Conservation (phyloP, 2,888 invertebrate species). For the Zhengitettix transpicula region DNA sequence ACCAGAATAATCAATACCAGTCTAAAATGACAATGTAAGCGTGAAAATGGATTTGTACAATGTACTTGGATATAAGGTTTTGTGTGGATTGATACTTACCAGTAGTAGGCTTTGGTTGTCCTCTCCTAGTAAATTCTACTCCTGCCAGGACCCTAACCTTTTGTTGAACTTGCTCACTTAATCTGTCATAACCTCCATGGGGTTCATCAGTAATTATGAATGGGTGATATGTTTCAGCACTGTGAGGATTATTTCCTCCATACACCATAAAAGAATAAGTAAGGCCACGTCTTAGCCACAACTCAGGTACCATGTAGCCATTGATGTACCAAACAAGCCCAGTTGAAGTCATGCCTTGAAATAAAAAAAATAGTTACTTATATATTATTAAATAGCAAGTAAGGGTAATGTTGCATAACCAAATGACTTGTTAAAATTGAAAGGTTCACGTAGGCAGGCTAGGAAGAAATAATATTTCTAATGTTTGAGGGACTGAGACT, state of each 20-base stretch:
- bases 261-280: constrained; percentile 64
- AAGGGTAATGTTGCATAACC: background rate
- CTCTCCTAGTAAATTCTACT: constrained; percentile 65
- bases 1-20: no score
- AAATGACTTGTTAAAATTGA: background rate
- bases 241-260: constrained; percentile 82
- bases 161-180: constrained; percentile 51
- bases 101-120: constrained; percentile 60
- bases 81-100: constrained; percentile 21
- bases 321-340: constrained; percentile 85
- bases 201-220: constrained; percentile 74
- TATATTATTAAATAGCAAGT: background rate
- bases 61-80: no score
- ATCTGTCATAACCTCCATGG: constrained; percentile 62
- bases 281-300: constrained; percentile 71
- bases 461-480: no score
- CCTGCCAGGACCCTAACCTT: constrained; percentile 61
- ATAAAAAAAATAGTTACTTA: background rate
- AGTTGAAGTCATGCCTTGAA: constrained; percentile 43
- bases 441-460: no score
- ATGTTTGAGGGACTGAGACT: no score
- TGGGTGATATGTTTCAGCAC: constrained; percentile 72
- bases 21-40: no score
- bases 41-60: no score
- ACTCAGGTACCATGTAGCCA: constrained; percentile 70